Evolutionary conservation across 2,113 vertebrate species (phyloP), one percentile per base, ranked within the genome.

Genomic region (Nyctereutes procyonoides): DNA sequence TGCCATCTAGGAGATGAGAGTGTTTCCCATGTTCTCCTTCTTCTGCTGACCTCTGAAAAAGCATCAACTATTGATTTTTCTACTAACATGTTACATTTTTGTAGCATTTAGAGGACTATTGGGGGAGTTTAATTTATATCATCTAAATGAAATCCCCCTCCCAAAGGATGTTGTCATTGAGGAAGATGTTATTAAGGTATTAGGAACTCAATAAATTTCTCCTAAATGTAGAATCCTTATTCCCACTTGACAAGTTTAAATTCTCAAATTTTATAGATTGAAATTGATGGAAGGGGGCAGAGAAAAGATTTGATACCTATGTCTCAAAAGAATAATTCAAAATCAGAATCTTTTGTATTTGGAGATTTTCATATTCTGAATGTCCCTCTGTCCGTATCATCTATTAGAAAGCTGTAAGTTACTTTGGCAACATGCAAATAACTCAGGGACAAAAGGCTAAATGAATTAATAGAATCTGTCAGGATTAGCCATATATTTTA

Each of bases 391-490:
- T 79, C 71, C 11, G 5, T 74, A 7, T 74, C 16, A 67, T 62
- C 56, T 86, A 10, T 10, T 43, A 17, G 20, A 16, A 8, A 87
- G 56, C 19, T 87, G 3, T 69, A 62, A 82, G 55, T 55, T 8
- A 53, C 55, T 74, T 4, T 88, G 80, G 67, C 17, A 89, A 81
- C n/a, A 3, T 73, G n/a, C 69, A 76, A 93, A 58, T 63, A 93
- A 69, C 38, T 88, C 77, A 76, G 30, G n/a, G n/a, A 56, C 17
- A 53, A 76, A 91, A 88, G 71, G 1, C 51, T 48, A 94, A 65
- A 32, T n/a, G 16, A 79, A 90, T 91, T 55, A 86, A 62, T 96
- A 63, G 35, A 93, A n/a, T 73, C 58, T 95, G 35, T 90, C 17
- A 69, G 95, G 76, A 79, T 86, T 71, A 95, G 10, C n/a, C 30